Percentiles rank a stretch among this genome's conserved stretches.
These are phyloP conservation scores for Mastomys natalensis DNA, from an alignment of 2,113 vertebrate species.

Conservation along the genomic window DNA sequence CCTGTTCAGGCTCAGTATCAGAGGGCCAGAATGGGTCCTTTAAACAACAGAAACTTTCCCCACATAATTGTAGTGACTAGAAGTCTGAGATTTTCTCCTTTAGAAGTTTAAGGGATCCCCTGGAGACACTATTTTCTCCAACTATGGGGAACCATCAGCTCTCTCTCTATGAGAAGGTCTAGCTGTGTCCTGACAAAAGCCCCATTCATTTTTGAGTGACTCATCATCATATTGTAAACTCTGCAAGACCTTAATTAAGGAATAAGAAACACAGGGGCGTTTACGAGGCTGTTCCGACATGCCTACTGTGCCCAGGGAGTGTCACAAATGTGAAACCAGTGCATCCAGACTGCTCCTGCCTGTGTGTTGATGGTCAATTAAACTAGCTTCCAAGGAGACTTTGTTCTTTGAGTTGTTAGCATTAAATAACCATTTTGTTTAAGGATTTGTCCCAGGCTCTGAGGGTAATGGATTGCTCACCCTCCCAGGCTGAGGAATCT, in stretches of 20 bases:
- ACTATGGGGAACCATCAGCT: neutral
- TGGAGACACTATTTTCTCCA: neutral
- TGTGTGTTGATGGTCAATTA: slow-evolving; percentile 35
- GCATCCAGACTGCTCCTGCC: neutral
- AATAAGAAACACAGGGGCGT: slow-evolving; percentile 26
- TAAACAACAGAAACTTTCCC: neutral
- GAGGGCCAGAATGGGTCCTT: neutral
- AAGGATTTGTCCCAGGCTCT: neutral
- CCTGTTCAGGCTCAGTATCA: neutral
- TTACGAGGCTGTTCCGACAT: neutral
- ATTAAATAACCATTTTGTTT: slow-evolving; percentile 39
- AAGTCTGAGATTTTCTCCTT: slow-evolving; percentile 11
- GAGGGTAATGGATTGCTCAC: neutral
- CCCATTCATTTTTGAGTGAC: slow-evolving; percentile 19
- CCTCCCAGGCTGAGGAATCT: too few relatives aligned
- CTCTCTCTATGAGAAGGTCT: neutral
- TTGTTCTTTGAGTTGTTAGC: neutral
- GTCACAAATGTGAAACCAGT: neutral
- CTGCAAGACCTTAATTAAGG: slow-evolving; percentile 58
- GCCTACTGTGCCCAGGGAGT: neutral
- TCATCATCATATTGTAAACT: slow-evolving; percentile 43
- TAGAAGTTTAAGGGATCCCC: neutral
- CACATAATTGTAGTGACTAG: neutral
- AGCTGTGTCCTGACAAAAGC: slow-evolving; percentile 29
- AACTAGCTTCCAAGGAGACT: slow-evolving; percentile 1